Evolutionary conservation across 2,888 invertebrate genomes (phyloP).

Genomic region (Stenoptilia bipunctidactyla): DNA sequence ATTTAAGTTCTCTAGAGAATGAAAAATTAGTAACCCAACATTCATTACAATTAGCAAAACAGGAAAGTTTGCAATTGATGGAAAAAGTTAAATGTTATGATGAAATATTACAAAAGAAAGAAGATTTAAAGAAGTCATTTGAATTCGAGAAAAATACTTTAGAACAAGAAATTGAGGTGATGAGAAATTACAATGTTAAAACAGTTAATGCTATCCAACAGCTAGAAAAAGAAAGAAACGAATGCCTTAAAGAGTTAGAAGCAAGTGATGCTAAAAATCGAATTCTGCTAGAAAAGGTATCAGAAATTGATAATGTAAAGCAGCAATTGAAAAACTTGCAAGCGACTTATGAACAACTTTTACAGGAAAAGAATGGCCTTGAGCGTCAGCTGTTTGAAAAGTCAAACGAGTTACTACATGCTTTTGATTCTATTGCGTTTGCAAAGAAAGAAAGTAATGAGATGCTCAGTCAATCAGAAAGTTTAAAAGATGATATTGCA

Average conservation of each 20-base stretch:
- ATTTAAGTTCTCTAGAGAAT: constrained; percentile 25
- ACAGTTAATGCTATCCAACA: constrained; percentile 24
- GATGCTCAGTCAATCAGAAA: constrained; percentile 23
- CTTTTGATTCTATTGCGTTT: constrained; percentile 23
- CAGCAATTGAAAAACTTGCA: constrained; percentile 23
- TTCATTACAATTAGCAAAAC: constrained; percentile 31
- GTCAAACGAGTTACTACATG: constrained; percentile 25
- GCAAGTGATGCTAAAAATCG: constrained; percentile 32
- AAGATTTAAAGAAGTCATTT: constrained; percentile 20
- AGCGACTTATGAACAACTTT: constrained; percentile 24
- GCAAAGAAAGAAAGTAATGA: constrained; percentile 31
- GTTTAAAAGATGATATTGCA: constrained; percentile 25
- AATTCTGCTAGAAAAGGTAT: constrained; percentile 28
- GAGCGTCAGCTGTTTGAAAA: constrained; percentile 29
- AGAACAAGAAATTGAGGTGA: constrained; percentile 30
- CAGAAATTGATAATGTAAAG: constrained; percentile 23
- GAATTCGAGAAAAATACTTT: constrained; percentile 27
- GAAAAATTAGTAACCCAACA: constrained; percentile 31
- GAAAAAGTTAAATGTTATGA: constrained; percentile 33
- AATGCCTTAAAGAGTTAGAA: constrained; percentile 29
- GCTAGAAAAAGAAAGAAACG: constrained; percentile 30
- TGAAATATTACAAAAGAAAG: constrained; percentile 22
- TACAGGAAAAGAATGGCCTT: constrained; percentile 27
- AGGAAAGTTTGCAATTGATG: constrained; percentile 42
- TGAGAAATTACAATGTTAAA: constrained; percentile 28